Evolutionary conservation across 2,113 vertebrate species (phyloP).

Genomic region (Mola mola): DNA sequence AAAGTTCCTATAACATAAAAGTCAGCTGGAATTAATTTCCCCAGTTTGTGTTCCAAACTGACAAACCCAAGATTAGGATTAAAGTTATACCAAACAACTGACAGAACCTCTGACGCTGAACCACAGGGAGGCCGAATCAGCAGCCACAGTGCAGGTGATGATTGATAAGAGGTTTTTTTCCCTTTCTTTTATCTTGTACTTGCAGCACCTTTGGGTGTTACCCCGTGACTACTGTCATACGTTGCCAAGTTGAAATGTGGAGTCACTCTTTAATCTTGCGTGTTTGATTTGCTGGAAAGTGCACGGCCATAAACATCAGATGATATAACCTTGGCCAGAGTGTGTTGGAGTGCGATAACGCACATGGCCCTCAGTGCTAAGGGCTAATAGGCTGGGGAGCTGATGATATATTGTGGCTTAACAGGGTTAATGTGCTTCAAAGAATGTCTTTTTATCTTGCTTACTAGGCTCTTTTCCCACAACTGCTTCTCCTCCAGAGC

Average conservation of each 20-base stretch:
- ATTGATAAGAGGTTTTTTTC: slow-evolving; percentile 47
- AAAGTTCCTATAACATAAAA: slow-evolving; percentile 8
- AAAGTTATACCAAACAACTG: neutral
- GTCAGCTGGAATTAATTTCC: neutral
- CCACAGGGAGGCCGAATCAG: slow-evolving; percentile 39
- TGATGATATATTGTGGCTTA: slow-evolving; percentile 60
- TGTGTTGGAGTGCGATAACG: slow-evolving; percentile 63
- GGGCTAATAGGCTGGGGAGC: slow-evolving; percentile 41
- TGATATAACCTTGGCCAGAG: slow-evolving; percentile 50
- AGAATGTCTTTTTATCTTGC: slow-evolving; percentile 55
- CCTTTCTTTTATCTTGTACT: slow-evolving; percentile 40
- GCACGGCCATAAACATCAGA: slow-evolving; percentile 35
- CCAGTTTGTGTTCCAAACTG: neutral
- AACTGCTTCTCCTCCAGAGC: slow-evolving; percentile 18
- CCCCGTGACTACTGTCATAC: slow-evolving; percentile 37
- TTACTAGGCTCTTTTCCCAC: slow-evolving; percentile 51
- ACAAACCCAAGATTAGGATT: slow-evolving; percentile 13
- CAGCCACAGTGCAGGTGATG: slow-evolving; percentile 30
- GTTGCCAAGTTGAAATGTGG: slow-evolving; percentile 37
- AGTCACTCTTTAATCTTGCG: slow-evolving; percentile 38
- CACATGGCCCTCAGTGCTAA: slow-evolving; percentile 32
- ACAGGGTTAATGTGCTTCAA: slow-evolving; percentile 52
- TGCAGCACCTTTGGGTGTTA: slow-evolving; percentile 39
- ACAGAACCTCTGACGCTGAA: neutral
- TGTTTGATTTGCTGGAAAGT: slow-evolving; percentile 45